These are phyloP conservation scores for Charina bottae DNA, from an alignment of 2,113 vertebrate genomes.

Conservation along the genomic window DNA sequence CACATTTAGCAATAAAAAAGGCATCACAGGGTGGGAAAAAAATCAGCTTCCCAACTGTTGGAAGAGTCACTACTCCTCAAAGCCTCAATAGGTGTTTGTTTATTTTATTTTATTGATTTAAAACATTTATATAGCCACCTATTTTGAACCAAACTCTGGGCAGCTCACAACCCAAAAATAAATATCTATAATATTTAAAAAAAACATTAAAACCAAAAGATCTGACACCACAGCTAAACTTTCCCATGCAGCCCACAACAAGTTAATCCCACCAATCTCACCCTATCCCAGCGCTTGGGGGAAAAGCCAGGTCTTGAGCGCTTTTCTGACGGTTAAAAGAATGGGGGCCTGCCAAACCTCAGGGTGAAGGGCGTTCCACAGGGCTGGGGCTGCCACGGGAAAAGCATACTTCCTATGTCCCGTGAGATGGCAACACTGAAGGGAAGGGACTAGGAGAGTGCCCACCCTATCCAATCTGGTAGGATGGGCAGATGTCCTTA, in stretches of 20 bases:
- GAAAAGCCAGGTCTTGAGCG: not conserved
- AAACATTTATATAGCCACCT: not conserved
- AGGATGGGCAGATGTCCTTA: not conserved
- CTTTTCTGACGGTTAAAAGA: not conserved
- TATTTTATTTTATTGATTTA: not conserved
- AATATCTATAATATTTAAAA: not conserved
- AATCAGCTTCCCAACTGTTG: not conserved
- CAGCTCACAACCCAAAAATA: not conserved
- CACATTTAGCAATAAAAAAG: not conserved
- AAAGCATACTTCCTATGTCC: not conserved
- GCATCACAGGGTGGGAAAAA: not conserved
- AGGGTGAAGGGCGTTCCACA: not conserved
- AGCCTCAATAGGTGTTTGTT: not conserved
- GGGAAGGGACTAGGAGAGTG: not conserved
- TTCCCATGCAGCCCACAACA: not conserved
- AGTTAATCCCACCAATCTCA: not conserved
- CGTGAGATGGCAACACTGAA: not conserved
- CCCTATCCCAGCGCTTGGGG: not conserved
- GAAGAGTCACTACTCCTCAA: not conserved
- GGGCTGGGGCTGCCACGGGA: no score
- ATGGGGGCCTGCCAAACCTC: not conserved
- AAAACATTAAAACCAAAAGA: no score
- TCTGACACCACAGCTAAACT: not conserved
- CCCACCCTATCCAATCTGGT: not conserved
- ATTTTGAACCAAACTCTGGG: not conserved